Percentiles rank a stretch among this genome's conserved stretches.
Conservation (phyloP, 2,888 invertebrate species). For the Theretra japonica region DNA sequence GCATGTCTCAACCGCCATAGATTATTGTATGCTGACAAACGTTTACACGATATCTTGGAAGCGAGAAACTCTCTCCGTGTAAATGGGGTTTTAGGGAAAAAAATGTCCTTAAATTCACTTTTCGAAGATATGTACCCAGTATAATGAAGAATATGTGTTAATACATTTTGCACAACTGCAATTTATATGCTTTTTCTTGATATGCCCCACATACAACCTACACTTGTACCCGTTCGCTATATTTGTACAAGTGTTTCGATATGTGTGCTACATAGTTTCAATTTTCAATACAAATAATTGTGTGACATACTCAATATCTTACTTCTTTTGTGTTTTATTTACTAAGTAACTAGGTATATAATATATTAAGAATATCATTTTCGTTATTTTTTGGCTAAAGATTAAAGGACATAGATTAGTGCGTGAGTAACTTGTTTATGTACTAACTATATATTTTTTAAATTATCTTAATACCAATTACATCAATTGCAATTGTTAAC, state of each 20-base stretch:
- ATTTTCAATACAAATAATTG: background rate
- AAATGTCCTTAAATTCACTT: background rate
- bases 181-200: background rate
- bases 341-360: background rate
- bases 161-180: background rate
- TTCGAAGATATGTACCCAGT: background rate
- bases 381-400: too few relatives aligned
- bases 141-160: background rate
- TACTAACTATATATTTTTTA: background rate
- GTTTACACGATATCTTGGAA: too few relatives aligned
- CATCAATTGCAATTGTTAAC: background rate
- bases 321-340: background rate
- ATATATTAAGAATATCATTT: background rate
- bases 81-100: too few relatives aligned
- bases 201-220: background rate
- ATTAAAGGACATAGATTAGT: too few relatives aligned
- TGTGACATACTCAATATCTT: background rate
- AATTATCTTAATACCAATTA: background rate
- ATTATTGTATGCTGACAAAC: too few relatives aligned
- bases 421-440: too few relatives aligned
- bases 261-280: background rate
- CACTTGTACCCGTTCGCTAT: background rate
- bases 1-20: too few relatives aligned
- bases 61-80: too few relatives aligned
- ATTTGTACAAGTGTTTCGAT: slow-evolving; percentile 14